These are phyloP conservation scores for Phortica magna DNA, from an alignment of 2,888 invertebrate species.

Conservation along the genomic window DNA sequence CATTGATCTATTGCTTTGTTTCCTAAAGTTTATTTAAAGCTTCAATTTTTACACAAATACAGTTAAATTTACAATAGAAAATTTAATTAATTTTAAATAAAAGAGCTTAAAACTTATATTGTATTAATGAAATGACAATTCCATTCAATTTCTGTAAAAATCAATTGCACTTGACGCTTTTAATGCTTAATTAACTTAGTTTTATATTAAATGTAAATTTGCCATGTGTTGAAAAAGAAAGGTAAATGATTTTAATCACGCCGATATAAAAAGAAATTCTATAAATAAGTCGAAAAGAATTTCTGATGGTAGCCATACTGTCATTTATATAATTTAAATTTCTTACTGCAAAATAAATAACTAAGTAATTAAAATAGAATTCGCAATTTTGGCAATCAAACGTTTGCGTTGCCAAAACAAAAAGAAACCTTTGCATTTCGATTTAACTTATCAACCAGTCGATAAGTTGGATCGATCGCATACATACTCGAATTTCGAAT, in stretches of 20 bases:
- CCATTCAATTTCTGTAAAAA: no score
- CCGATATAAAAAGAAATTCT: slow-evolving; percentile 49
- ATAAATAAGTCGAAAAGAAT: slow-evolving; percentile 48
- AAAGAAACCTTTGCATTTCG: slow-evolving; percentile 51
- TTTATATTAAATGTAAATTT: slow-evolving; percentile 38
- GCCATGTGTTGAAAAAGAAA: slow-evolving; percentile 51
- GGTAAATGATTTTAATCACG: slow-evolving; percentile 48
- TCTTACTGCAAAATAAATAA: slow-evolving; percentile 46
- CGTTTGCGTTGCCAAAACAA: slow-evolving; percentile 44
- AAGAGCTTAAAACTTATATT: background rate
- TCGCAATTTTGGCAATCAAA: slow-evolving; percentile 65
- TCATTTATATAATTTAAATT: slow-evolving; percentile 64
- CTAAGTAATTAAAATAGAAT: slow-evolving; percentile 61
- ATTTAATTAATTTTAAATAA: background rate
- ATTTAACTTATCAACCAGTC: slow-evolving; percentile 58
- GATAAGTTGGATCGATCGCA: slow-evolving; percentile 54
- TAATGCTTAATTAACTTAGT: background rate
- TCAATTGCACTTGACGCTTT: no score
- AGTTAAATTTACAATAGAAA: background rate
- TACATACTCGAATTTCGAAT: slow-evolving; percentile 53
- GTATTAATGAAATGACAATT: background rate
- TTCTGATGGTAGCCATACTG: slow-evolving; percentile 36
- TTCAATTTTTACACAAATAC: no score
- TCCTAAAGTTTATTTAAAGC: slow-evolving; percentile 33
- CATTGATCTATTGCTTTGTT: slow-evolving; percentile 51